These are phyloP conservation scores for Cepaea hortensis DNA, from an alignment of 2,888 invertebrate genomes.

Conservation along the genomic window DNA sequence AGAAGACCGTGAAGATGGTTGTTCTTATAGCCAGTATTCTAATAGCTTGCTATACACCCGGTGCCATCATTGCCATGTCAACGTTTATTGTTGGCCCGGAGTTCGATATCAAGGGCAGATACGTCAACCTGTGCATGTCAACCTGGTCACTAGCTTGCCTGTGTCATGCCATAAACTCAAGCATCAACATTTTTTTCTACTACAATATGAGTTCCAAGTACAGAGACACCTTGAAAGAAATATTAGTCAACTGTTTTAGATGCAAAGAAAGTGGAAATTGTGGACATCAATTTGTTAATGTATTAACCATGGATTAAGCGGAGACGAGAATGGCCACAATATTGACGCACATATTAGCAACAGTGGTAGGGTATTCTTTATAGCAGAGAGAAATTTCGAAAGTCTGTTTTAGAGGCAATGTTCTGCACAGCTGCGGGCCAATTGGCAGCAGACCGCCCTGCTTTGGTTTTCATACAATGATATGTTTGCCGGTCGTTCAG, in stretches of 20 bases:
- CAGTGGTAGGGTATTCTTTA: no score
- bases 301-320: no score
- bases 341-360: no score
- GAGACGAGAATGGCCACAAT: no score
- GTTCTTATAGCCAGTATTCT: conserved; percentile 9
- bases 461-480: no score
- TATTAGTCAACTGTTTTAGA: background rate
- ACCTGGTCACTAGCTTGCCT: conserved; percentile 5
- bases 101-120: conserved; percentile 18
- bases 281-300: no score
- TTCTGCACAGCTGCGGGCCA: no score
- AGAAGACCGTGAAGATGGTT: conserved; percentile 14
- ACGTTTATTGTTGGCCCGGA: conserved; percentile 23
- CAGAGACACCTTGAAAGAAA: background rate
- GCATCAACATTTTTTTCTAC: conserved; percentile 17
- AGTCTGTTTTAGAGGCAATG: no score
- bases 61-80: background rate
- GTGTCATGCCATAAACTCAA: conserved; percentile 11
- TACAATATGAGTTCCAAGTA: conserved; percentile 18
- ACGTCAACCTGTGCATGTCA: conserved; percentile 23
- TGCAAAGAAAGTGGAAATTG: no score
- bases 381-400: no score
- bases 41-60: conserved; percentile 13
- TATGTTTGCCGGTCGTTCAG: no score
- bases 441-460: no score